phyloP scores from a whole-genome alignment of 2,888 invertebrate genomes.

The Syritta pipiens region DNA sequence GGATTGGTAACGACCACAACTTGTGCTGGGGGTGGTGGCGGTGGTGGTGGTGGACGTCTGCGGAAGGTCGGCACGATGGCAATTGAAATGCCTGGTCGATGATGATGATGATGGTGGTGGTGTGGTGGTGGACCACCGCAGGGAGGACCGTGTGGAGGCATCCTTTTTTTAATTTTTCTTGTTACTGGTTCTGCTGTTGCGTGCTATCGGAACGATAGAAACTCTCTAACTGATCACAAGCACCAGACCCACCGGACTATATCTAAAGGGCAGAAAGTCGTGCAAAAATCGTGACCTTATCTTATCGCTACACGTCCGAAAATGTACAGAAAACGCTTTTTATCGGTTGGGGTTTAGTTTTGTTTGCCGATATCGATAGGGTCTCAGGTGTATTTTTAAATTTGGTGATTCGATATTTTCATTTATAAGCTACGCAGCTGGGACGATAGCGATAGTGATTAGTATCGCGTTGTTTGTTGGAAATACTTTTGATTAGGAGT shows the following conservation, averaged over 20 bases:
- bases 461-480: background rate
- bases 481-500: background rate
- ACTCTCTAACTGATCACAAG: slow-evolving; percentile 29
- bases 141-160: slow-evolving; percentile 56
- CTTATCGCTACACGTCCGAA: slow-evolving; percentile 18
- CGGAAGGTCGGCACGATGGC: slow-evolving; percentile 41
- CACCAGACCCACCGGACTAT: background rate
- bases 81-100: slow-evolving; percentile 46
- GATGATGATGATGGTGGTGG: slow-evolving; percentile 50
- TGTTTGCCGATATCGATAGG: slow-evolving; percentile 1
- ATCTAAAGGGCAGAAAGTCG: slow-evolving; percentile 5
- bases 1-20: slow-evolving; percentile 59
- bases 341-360: background rate
- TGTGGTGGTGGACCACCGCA: slow-evolving; percentile 24
- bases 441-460: background rate
- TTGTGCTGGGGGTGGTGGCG: slow-evolving; percentile 40
- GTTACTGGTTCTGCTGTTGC: background rate
- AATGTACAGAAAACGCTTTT: slow-evolving; percentile 15
- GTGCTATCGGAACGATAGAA: slow-evolving; percentile 21
- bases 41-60: slow-evolving; percentile 56
- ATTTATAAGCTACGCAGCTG: background rate
- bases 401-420: slow-evolving; percentile 2
- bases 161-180: slow-evolving; percentile 10
- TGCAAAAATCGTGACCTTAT: slow-evolving; percentile 25
- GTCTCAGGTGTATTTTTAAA: slow-evolving; percentile 15